phyloP scores from a whole-genome alignment of 30 jellyfish, hydroid and myxozoan genomes.

The Cassiopea andromeda region DNA sequence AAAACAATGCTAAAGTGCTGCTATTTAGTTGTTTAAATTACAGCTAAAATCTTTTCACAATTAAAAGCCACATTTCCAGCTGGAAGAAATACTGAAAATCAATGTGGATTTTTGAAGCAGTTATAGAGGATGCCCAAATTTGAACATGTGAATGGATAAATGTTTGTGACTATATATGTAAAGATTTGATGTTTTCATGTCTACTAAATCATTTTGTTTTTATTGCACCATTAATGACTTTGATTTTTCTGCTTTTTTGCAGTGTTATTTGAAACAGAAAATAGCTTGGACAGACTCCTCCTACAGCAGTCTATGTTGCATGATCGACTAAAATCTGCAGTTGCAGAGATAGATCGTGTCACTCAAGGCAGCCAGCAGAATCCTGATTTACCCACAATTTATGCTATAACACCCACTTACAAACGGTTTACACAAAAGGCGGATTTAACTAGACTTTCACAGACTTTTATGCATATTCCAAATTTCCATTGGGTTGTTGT shows the following conservation, averaged over 20 bases:
- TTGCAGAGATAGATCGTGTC: neutral
- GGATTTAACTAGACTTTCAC: constrained; percentile 69
- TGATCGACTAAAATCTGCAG: neutral
- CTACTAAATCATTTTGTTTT: no score
- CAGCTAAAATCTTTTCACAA: no score
- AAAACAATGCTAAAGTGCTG: no score
- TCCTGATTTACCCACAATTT: constrained; percentile 58
- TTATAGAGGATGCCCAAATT: no score
- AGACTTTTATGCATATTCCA: constrained; percentile 73
- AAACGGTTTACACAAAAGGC: constrained; percentile 85
- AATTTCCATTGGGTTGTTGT: constrained; percentile 84
- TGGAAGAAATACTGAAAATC: no score
- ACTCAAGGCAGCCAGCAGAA: neutral
- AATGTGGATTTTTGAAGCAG: no score
- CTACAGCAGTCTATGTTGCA: neutral
- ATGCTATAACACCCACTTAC: constrained; percentile 84
- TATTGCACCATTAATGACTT: neutral
- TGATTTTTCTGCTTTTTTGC: neutral
- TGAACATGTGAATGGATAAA: no score
- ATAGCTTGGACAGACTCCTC: neutral
- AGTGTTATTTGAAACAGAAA: neutral
- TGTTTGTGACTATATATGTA: no score
- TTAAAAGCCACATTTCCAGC: no score
- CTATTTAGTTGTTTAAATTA: no score
- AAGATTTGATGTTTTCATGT: no score